phyloP scores from a whole-genome alignment of 2,888 invertebrate genomes.

The Mantis religiosa region DNA sequence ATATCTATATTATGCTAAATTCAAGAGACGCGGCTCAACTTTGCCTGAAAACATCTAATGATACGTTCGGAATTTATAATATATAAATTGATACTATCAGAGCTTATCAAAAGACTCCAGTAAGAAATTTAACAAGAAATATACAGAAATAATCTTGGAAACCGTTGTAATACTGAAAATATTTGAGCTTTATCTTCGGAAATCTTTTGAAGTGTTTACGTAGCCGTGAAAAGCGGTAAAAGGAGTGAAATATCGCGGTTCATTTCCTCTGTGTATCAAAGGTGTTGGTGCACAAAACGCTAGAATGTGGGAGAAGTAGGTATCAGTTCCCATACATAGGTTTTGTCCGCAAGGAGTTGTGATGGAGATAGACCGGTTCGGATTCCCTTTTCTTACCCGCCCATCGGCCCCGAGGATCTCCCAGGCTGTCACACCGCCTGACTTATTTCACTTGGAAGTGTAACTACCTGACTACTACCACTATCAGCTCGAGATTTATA shows the following conservation, averaged over 20 bases:
- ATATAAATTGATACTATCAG: too few relatives aligned
- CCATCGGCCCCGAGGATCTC: neutral
- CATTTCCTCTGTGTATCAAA: neutral
- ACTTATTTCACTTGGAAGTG: neutral
- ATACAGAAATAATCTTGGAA: too few relatives aligned
- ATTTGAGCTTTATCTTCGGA: too few relatives aligned
- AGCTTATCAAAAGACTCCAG: too few relatives aligned
- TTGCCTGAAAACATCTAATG: too few relatives aligned
- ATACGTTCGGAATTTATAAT: too few relatives aligned
- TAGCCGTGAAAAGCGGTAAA: too few relatives aligned
- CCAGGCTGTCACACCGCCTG: neutral
- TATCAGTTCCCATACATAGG: neutral
- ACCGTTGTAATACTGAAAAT: too few relatives aligned
- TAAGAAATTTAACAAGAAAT: too few relatives aligned
- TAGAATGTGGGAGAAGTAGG: neutral
- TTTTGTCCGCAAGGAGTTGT: neutral
- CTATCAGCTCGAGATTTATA: slow-evolving; percentile 8
- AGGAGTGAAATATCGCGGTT: neutral
- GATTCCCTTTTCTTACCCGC: neutral
- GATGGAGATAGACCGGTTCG: neutral
- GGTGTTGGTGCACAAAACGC: neutral
- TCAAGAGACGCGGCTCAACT: too few relatives aligned
- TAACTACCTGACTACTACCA: neutral
- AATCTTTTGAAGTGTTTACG: too few relatives aligned
- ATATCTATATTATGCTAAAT: too few relatives aligned